These are phyloP conservation scores for Dolichallabes microphthalmus DNA, from an alignment of 2,113 vertebrate genomes.

Conservation along the genomic window DNA sequence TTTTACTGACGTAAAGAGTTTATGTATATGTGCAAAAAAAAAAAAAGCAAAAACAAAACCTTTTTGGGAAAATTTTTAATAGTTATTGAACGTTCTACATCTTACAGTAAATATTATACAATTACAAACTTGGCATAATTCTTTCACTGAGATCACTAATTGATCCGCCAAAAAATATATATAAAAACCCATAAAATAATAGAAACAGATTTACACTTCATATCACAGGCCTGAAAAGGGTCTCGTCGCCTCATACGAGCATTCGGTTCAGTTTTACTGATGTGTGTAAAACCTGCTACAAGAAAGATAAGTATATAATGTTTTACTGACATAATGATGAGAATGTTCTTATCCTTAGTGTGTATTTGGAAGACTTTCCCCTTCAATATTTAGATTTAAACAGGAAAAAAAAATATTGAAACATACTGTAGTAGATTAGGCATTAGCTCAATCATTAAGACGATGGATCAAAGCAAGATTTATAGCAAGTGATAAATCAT, in stretches of 20 bases:
- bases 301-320: background rate
- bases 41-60: conserved; percentile 16
- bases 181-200: conserved; percentile 64
- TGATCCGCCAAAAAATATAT: conserved; percentile 78
- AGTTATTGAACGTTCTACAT: conserved; percentile 99
- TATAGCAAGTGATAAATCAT: background rate
- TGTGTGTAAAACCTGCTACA: conserved; percentile 1
- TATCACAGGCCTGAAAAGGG: conserved; percentile 83
- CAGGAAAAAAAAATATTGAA: background rate
- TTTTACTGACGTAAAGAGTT: too few species aligned
- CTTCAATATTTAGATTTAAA: background rate
- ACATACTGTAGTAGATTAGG: background rate
- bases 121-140: conserved; percentile 99
- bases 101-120: conserved; percentile 99
- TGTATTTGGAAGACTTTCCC: conserved; percentile 7
- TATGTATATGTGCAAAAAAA: background rate
- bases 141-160: conserved; percentile 92
- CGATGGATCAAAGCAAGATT: background rate
- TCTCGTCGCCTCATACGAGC: conserved; percentile 74
- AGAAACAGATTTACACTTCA: conserved; percentile 87
- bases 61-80: conserved; percentile 95
- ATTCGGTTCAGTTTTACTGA: conserved; percentile 66
- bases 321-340: background rate
- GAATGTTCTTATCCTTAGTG: background rate
- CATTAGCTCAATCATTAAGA: background rate